phyloP scores from a whole-genome alignment of 2,888 invertebrate genomes.

The Automeris io region DNA sequence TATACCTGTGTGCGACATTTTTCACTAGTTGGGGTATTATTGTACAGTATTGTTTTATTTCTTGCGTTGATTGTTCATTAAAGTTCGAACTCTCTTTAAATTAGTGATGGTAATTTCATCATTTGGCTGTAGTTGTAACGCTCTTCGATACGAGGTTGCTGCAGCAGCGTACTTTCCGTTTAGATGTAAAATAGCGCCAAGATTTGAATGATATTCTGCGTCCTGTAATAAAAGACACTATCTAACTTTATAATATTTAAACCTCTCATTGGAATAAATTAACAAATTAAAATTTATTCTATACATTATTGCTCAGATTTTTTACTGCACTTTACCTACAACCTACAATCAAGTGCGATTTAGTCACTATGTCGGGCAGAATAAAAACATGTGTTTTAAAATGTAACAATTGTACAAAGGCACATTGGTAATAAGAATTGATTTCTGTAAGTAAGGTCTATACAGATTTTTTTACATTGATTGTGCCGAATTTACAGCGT shows the following conservation, averaged over 20 bases:
- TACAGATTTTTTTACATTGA: no score
- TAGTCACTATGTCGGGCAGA: no score
- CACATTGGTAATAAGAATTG: no score
- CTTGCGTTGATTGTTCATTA: slow-evolving; percentile 55
- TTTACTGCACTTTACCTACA: no score
- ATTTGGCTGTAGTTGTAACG: slow-evolving; percentile 90
- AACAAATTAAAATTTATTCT: neutral
- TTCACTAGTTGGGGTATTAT: no score
- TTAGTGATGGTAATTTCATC: slow-evolving; percentile 93
- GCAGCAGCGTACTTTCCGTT: slow-evolving; percentile 94
- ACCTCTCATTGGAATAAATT: neutral
- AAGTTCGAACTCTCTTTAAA: slow-evolving; percentile 77
- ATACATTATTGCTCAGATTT: no score
- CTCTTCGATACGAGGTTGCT: slow-evolving; percentile 89
- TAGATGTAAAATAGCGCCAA: slow-evolving; percentile 95
- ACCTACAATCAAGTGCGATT: no score
- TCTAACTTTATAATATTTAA: neutral
- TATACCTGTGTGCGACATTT: no score
- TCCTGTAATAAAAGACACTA: slow-evolving; percentile 74
- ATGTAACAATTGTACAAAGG: no score
- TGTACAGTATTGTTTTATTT: slow-evolving; percentile 35
- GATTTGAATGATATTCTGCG: slow-evolving; percentile 93
- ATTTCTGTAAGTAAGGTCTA: no score
- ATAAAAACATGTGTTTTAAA: no score
- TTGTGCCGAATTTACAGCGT: no score